A percentile compares a stretch with the other conserved stretches of the same genome.
Evolutionary conservation across 2,113 vertebrate genomes (phyloP).

Genomic region (Paratilapia polleni): DNA sequence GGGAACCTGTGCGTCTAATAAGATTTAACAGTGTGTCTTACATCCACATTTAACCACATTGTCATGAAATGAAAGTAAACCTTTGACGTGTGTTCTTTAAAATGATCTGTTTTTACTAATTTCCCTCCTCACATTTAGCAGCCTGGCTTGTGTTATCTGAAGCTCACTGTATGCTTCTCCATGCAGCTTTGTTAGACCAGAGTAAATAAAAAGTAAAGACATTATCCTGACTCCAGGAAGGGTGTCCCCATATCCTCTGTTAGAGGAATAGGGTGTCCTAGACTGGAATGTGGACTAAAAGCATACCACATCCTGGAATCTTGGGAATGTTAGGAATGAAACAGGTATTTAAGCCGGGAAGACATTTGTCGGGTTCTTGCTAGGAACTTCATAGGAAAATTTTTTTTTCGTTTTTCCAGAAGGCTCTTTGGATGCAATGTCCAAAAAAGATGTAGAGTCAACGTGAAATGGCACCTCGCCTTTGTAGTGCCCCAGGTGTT

Average conservation of each 20-base stretch:
- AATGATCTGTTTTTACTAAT: not conserved
- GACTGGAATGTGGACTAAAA: slow-evolving; percentile 52
- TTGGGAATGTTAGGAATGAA: slow-evolving; percentile 45
- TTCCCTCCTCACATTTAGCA: not conserved
- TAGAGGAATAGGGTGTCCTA: not conserved
- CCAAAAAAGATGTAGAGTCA: not conserved
- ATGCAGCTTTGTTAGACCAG: not conserved
- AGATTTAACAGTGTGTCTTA: not conserved
- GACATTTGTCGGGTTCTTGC: slow-evolving; percentile 11
- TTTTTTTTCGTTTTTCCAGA: not conserved
- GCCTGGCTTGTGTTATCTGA: not conserved
- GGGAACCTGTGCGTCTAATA: not conserved
- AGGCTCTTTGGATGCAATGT: not conserved
- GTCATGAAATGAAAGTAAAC: not conserved
- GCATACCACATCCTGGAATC: slow-evolving; percentile 45
- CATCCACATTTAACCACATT: not conserved
- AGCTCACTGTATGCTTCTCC: not conserved
- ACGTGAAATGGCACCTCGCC: not conserved
- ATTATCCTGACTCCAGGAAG: slow-evolving; percentile 9
- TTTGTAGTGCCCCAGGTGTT: slow-evolving; percentile 31
- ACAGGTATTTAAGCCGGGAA: slow-evolving; percentile 19
- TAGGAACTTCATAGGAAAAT: too few relatives aligned
- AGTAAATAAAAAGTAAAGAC: not conserved
- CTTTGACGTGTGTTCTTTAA: not conserved
- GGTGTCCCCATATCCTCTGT: not conserved